Evolutionary conservation across 1,140 invertebrate species (phyloP), one percentile per base, ranked within the genome.

Genomic region (Zaprionus vittiger): DNA sequence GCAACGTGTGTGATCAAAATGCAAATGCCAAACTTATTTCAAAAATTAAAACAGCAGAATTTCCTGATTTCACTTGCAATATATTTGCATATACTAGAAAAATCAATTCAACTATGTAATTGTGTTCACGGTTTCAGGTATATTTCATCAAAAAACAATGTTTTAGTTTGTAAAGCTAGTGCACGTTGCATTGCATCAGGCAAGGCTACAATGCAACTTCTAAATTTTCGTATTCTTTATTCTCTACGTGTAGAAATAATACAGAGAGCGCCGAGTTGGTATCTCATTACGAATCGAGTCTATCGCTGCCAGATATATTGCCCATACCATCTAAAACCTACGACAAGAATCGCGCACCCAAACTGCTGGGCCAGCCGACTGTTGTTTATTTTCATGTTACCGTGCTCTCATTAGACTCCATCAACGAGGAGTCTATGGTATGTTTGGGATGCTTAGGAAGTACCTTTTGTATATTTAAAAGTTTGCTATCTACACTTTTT

Each of bases 371-470:
- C 2, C 96, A 97, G 85, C 96, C 97, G 7, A 98, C 97, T 4
- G 94, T 97, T 57, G 97, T 97, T 26, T 97, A 97, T 87, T 98
- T 97, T 81, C 97, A 98, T 92, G 97, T 98, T 24, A 97, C 97
- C 22, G 97, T 98, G 7, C 93, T 97, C 69, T 97, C 96, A 44
- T 93, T 98, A 52, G 97, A 98, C 93, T 97, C 97, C 4, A 97
- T 98, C 78, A 97, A 98, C 91, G 97, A 98, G 92, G 96, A 97
- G 93, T 97, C 97, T n/a, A 98, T 98, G 97, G 97, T 97, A 93
- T 94, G 15, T 56, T 11, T 15, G 15, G 6, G 7, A 57, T 34
- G 5, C 15, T 11, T n/a, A 26, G 1, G 12, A 47, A 34, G 6
- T 12, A n/a, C 1, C 49, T 37, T n/a, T 24, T 22, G 11, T 28